phyloP scores from a whole-genome alignment of 2,797 vertebrate species.

The Leptatherina wallacei region DNA sequence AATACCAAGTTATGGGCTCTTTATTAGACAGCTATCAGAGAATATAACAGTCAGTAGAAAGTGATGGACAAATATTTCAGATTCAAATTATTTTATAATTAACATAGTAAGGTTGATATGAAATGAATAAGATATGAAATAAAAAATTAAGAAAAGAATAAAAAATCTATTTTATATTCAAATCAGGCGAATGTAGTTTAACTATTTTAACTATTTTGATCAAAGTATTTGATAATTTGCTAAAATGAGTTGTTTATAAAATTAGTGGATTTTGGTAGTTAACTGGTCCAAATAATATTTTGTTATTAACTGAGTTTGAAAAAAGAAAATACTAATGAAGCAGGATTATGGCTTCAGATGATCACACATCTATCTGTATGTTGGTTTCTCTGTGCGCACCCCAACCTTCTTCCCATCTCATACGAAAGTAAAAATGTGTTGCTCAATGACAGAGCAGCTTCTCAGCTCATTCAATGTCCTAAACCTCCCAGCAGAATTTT shows the following conservation, averaged over 20 bases:
- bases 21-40: too few relatives aligned
- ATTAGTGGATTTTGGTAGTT: too few relatives aligned
- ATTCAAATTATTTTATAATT: not conserved
- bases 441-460: conserved; percentile 19
- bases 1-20: too few relatives aligned
- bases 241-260: too few relatives aligned
- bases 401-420: conserved; percentile 30
- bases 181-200: too few relatives aligned
- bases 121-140: too few relatives aligned
- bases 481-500: conserved; percentile 17
- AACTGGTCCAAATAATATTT: too few relatives aligned
- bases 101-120: too few relatives aligned
- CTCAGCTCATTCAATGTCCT: conserved; percentile 23
- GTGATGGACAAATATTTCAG: not conserved
- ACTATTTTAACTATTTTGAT: too few relatives aligned
- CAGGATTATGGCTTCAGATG: conserved; percentile 8
- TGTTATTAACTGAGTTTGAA: not conserved
- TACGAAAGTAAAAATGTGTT: conserved; percentile 7
- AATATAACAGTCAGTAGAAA: not conserved
- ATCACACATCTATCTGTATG: conserved; percentile 13
- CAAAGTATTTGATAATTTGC: too few relatives aligned
- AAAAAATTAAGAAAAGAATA: too few relatives aligned
- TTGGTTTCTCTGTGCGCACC: conserved; percentile 20
- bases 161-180: too few relatives aligned
- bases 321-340: not conserved